Conservation (phyloP, 2,113 vertebrate genomes). For the Halichoerus grypus region DNA sequence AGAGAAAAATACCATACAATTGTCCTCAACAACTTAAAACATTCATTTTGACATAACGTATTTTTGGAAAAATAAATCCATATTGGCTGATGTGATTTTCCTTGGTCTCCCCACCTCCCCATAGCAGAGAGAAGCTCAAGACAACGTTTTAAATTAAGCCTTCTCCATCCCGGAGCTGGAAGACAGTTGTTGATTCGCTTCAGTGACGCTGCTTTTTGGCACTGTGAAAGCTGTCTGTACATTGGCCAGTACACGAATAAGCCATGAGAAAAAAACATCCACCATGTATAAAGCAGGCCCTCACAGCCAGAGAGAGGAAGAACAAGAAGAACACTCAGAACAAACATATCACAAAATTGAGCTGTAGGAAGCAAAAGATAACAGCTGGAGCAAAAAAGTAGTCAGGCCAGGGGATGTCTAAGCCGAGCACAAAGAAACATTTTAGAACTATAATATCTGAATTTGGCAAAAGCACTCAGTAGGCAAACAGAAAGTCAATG, state of each 20-base stretch:
- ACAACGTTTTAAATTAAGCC: background rate
- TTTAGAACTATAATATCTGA: background rate
- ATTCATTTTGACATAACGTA: background rate
- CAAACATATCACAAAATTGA: background rate
- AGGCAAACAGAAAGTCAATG: background rate
- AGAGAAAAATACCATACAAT: background rate
- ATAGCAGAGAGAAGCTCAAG: background rate
- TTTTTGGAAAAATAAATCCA: background rate
- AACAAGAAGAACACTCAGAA: background rate
- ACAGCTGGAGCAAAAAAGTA: background rate
- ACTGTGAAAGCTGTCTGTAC: background rate
- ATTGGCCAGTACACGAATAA: background rate
- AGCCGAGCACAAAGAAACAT: background rate
- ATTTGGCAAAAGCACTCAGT: background rate
- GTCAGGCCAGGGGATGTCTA: background rate
- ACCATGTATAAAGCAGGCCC: background rate
- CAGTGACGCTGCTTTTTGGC: background rate
- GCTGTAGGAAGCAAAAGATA: background rate
- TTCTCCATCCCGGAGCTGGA: background rate
- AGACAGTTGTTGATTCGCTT: fast-evolving
- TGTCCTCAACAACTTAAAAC: background rate
- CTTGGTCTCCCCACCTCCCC: background rate
- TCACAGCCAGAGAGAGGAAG: background rate
- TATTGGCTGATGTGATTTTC: background rate
- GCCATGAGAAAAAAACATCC: background rate